Base-by-base conservation (phyloP, 2,888 invertebrate species). In the Cantharis flavilabris region DNA sequence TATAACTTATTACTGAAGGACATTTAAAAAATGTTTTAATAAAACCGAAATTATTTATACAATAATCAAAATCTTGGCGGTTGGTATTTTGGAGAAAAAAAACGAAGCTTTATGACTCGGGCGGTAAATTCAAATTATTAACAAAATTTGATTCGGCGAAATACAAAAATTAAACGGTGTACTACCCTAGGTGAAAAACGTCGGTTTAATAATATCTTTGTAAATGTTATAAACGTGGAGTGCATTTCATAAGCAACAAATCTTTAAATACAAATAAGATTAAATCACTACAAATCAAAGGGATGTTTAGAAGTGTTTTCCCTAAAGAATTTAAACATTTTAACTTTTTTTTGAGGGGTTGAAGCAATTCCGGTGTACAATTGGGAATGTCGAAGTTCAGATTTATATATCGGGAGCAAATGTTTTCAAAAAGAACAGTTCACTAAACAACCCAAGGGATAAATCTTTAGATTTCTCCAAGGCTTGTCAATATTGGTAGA, bases 271-370 rank as follows among this genome's bases (percentile, higher is more conserved):
- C 49, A 49, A 77, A 79, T 76, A 76, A 80, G 82, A 84, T 84
- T 81, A 84, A 84, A 83, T 82, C 80, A 77, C 77, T 76, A 80
- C 78, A 78, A 80, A 71, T 76, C 77, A 73, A 82, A 81, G 80
- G 84, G 82, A 81, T 72, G 77, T 74, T 76, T 75, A 72, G 79
- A 67, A 73, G 76, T 79, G 84, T 80, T 83, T 82, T 87, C 88
- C 88, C 86, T 81, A 81, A 86, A 87, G 88, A 88, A 84, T 87
- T 88, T 87, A 87, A 88, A 87, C 88, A 88, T 88, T 88, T 86
- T 87, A 88, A 87, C 86, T 87, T 87, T 83, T 30, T 67, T 67
- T 85, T 83, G 83, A 84, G 83, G 85, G 85, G 84, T 82, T 73
- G 82, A 81, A 80, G 78, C 78, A 81, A 81, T 80, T 80, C 80